These are phyloP conservation scores for Conchocele bisecta DNA, from an alignment of 2,888 invertebrate species.

Conservation along the genomic window DNA sequence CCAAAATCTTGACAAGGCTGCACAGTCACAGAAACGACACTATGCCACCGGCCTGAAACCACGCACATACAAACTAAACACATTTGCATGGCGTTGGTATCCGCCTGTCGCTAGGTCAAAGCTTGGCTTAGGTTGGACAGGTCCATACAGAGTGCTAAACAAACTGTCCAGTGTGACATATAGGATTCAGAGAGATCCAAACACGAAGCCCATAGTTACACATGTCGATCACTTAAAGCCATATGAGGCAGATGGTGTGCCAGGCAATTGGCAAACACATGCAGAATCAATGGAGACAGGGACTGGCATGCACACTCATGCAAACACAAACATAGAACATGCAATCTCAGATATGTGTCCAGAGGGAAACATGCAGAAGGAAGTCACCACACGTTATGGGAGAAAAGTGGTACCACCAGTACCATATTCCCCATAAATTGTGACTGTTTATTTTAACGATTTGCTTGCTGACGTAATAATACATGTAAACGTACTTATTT, in stretches of 20 bases:
- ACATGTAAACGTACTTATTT: too few species aligned
- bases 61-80: neutral
- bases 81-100: neutral
- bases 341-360: too few species aligned
- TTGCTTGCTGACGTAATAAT: too few species aligned
- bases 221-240: too few species aligned
- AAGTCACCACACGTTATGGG: too few species aligned
- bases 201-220: neutral
- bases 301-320: too few species aligned
- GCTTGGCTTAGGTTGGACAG: constrained; percentile 1
- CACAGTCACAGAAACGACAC: neutral
- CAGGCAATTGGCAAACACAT: neutral
- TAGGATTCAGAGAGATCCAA: neutral
- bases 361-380: too few species aligned
- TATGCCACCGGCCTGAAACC: neutral
- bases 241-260: neutral
- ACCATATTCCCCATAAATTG: too few species aligned
- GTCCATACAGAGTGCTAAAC: neutral
- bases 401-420: too few species aligned
- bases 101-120: neutral
- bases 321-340: too few species aligned
- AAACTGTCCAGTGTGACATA: neutral
- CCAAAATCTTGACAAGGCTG: neutral
- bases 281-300: too few species aligned
- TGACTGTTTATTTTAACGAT: too few species aligned